Base-by-base conservation (phyloP, 2,888 invertebrate species). In the Saturnia pavonia region DNA sequence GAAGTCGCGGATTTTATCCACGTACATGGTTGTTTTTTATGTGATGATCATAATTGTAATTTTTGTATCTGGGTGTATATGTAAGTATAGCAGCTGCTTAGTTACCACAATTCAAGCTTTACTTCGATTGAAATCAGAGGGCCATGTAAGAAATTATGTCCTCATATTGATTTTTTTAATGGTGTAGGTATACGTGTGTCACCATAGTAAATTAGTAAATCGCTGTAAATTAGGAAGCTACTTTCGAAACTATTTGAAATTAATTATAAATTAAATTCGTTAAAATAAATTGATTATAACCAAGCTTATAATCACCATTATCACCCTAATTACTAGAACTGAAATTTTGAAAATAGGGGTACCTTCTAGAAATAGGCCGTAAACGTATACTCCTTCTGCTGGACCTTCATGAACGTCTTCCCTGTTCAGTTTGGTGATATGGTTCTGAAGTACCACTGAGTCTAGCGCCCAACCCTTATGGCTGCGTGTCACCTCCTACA, bases 391-490 rank as follows among this genome's bases (percentile, higher is more conserved):
- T 27, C 99, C 99, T 91, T 99, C 99, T 0, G 96, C 95, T 0
- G 99, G 99, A 0, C 98, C 97, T 83, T 97, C 97, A 74, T 96
- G 97, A 34, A 99, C 96, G 76, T 99, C 99, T 87, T 99, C 99
- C 78, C 97, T 97, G 85, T 96, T 97, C 81, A 96, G 95, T 76
- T 97, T 96, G 0, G 98, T 98, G 80, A 99, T 98, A 75, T 97
- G 96, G 90, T 99, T 99, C 92, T 99, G 98, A 22, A 99, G 94
- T 0, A 99, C 98, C 4, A 99, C 99, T 0, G 98, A 98, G 91
- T 99, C 99, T 78, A 99, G 92, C 0, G 99, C 99, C 99, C 99
- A 99, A 27, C 99, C 99, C 91, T 98, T 98, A 89, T 99, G 98
- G 68, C 98, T 98, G 83, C 99, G 95, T 1, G 99, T 99, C 76